Conservation (phyloP, 2,113 vertebrate species). For the Oreochromis niloticus region DNA sequence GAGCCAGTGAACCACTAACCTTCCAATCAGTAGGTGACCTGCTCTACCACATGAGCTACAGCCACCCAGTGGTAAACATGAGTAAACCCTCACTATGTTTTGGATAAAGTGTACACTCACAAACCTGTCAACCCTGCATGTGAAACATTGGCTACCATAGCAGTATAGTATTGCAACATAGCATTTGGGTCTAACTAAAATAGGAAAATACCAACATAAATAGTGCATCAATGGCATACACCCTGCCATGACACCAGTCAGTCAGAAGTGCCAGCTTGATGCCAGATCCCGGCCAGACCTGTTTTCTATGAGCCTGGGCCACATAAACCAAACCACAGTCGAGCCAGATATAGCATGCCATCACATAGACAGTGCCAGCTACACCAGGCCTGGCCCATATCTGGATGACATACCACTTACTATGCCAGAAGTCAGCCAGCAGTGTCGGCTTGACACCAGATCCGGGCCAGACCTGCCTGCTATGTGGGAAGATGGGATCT, state of each 20-base stretch:
- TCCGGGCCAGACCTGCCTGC: too few relatives aligned
- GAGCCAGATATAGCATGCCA: background rate
- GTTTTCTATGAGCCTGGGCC: background rate
- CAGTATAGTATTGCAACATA: background rate
- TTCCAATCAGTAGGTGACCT: rapidly evolving
- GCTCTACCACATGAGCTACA: background rate
- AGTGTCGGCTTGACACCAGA: too few relatives aligned
- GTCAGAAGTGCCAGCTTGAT: background rate
- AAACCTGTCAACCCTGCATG: background rate
- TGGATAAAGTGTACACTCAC: background rate
- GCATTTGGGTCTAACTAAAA: background rate
- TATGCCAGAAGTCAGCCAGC: too few relatives aligned
- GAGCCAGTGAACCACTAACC: background rate
- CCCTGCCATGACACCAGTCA: background rate
- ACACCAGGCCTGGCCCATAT: too few relatives aligned
- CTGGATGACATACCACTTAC: too few relatives aligned
- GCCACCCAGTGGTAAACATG: too few relatives aligned
- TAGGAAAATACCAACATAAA: background rate
- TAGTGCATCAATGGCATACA: background rate
- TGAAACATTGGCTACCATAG: too few relatives aligned
- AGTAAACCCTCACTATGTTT: rapidly evolving
- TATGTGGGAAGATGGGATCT: too few relatives aligned
- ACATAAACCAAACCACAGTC: background rate
- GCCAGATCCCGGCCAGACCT: background rate
- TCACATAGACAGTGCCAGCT: background rate